Conservation (phyloP, 2,113 vertebrate species). For the Hyperoodon ampullatus region DNA sequence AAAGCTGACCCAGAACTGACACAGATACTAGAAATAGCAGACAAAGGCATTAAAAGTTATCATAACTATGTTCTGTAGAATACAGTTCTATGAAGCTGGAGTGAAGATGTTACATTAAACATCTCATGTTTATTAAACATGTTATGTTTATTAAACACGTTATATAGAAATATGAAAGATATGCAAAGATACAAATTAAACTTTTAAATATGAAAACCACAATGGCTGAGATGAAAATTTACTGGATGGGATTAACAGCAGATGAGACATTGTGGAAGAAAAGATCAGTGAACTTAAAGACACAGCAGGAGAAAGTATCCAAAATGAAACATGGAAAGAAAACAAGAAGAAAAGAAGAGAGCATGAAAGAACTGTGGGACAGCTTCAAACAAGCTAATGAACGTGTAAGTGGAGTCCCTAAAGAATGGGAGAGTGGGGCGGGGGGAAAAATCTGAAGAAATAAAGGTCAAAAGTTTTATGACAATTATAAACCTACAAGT, state of each 20-base stretch:
- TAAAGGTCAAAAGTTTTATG: neutral
- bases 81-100: neutral
- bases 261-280: neutral
- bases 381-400: neutral
- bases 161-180: neutral
- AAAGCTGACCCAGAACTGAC: neutral
- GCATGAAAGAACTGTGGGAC: neutral
- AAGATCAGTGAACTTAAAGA: neutral
- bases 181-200: neutral
- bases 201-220: neutral
- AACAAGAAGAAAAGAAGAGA: neutral
- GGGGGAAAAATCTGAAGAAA: neutral
- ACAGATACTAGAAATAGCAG: neutral
- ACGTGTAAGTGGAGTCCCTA: neutral
- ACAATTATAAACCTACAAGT: neutral
- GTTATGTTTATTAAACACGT: neutral
- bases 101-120: neutral
- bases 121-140: neutral
- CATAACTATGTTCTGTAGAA: neutral
- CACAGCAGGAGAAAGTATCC: neutral
- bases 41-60: neutral
- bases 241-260: neutral
- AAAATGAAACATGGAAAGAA: neutral
- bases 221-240: neutral
- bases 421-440: rapidly evolving